Conservation (phyloP, 2,113 vertebrate species). For the Chascanopsetta lugubris region DNA sequence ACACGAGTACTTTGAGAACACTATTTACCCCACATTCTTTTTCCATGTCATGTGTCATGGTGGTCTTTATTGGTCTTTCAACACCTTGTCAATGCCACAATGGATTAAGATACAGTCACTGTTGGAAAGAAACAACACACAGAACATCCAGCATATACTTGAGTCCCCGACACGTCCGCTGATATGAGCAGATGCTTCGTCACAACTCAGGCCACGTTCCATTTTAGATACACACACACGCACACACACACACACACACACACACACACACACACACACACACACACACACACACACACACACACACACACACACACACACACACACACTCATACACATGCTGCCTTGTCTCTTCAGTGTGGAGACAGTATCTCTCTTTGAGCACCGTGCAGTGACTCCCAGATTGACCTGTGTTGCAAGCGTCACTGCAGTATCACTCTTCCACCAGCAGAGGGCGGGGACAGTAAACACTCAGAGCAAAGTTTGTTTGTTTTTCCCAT, state of each 20-base stretch:
- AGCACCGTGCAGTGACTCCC: constrained; percentile 27
- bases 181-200: constrained; percentile 65
- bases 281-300: too few species aligned
- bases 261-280: too few species aligned
- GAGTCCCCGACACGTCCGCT: constrained; percentile 73
- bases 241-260: too few species aligned
- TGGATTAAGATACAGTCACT: constrained; percentile 92
- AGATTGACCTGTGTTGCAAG: constrained; percentile 37
- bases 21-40: constrained; percentile 62
- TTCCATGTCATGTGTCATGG: constrained; percentile 46
- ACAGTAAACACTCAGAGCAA: constrained; percentile 68
- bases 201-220: constrained; percentile 43
- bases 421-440: constrained; percentile 86
- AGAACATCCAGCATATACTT: constrained; percentile 87
- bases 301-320: too few species aligned
- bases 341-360: constrained; percentile 18
- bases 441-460: constrained; percentile 79
- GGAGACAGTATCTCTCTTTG: constrained; percentile 55
- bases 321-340: too few species aligned
- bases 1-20: constrained; percentile 68
- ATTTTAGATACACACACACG: too few species aligned
- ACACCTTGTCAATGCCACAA: constrained; percentile 79
- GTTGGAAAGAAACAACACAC: constrained; percentile 89
- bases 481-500: too few species aligned
- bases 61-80: constrained; percentile 71